phyloP scores from a whole-genome alignment of 2,888 invertebrate species.

The Malachius bipustulatus region DNA sequence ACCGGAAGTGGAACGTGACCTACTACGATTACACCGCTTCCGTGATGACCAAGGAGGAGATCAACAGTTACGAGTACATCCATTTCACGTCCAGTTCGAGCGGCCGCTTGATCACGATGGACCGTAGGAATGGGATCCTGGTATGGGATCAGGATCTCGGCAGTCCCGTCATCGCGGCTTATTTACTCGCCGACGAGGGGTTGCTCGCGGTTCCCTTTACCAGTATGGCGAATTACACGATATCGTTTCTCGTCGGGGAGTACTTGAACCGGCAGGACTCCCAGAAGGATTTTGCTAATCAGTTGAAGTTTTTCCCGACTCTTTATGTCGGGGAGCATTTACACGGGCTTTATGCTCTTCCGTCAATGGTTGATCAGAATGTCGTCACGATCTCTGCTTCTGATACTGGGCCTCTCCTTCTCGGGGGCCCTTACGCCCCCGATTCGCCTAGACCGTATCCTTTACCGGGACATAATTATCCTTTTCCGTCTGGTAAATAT shows the following conservation, averaged over 20 bases:
- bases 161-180: constrained; percentile 86
- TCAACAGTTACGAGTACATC: constrained; percentile 71
- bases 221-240: constrained; percentile 76
- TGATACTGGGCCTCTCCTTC: constrained; percentile 53
- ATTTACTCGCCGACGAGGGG: constrained; percentile 62
- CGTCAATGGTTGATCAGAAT: constrained; percentile 83
- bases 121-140: constrained; percentile 66
- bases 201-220: constrained; percentile 78
- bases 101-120: constrained; percentile 75
- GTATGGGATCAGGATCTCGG: constrained; percentile 80
- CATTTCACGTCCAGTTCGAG: constrained; percentile 86
- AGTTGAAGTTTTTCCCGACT: constrained; percentile 53
- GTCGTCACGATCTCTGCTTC: constrained; percentile 70
- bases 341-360: constrained; percentile 82
- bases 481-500: constrained; percentile 24
- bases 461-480: constrained; percentile 31
- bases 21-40: constrained; percentile 89
- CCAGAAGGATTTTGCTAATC: constrained; percentile 26
- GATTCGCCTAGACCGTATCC: constrained; percentile 26
- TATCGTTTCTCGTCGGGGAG: constrained; percentile 45
- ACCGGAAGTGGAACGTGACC: constrained; percentile 90
- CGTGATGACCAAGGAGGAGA: constrained; percentile 64
- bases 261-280: constrained; percentile 29
- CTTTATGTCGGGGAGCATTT: constrained; percentile 84
- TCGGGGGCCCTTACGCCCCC: constrained; percentile 55